A percentile compares a stretch with the other conserved stretches of the same genome.
Evolutionary conservation across 2,888 invertebrate genomes (phyloP).

Genomic region (Eristalinus aeneus): DNA sequence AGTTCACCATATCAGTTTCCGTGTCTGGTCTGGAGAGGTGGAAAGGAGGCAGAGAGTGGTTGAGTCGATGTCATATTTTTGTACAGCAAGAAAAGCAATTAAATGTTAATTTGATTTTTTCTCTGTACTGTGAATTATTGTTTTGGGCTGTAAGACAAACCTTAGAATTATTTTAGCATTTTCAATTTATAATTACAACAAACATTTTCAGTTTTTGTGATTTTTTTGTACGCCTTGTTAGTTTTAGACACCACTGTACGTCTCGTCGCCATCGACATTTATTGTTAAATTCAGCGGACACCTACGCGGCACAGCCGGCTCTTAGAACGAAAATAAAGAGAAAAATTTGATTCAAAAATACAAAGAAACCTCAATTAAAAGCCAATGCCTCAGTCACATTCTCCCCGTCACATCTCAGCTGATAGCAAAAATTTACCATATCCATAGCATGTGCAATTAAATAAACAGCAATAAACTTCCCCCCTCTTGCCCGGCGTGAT

Average conservation of each 20-base stretch:
- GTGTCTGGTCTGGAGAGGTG: too few species aligned
- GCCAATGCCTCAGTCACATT: slow-evolving; percentile 23
- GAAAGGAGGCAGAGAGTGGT: too few species aligned
- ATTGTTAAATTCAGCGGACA: not conserved
- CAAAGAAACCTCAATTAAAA: slow-evolving; percentile 38
- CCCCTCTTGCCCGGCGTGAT: not conserved
- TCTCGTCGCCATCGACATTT: not conserved
- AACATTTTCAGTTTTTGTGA: too few species aligned
- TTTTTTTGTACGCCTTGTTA: too few species aligned
- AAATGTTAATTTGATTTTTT: too few species aligned
- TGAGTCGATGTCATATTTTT: too few species aligned
- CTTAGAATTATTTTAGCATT: too few species aligned
- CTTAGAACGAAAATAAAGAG: slow-evolving; percentile 1
- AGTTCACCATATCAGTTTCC: too few species aligned
- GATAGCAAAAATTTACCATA: not conserved
- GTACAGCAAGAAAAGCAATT: too few species aligned
- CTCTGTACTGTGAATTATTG: too few species aligned
- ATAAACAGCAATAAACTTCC: not conserved
- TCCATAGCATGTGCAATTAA: not conserved
- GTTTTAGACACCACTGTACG: not conserved
- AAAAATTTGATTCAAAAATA: not conserved
- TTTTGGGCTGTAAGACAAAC: too few species aligned
- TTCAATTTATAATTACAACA: too few species aligned
- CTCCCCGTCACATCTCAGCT: not conserved
- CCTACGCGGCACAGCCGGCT: not conserved